Conservation (phyloP, 2,113 vertebrate genomes). For the Nymphicus hollandicus region DNA sequence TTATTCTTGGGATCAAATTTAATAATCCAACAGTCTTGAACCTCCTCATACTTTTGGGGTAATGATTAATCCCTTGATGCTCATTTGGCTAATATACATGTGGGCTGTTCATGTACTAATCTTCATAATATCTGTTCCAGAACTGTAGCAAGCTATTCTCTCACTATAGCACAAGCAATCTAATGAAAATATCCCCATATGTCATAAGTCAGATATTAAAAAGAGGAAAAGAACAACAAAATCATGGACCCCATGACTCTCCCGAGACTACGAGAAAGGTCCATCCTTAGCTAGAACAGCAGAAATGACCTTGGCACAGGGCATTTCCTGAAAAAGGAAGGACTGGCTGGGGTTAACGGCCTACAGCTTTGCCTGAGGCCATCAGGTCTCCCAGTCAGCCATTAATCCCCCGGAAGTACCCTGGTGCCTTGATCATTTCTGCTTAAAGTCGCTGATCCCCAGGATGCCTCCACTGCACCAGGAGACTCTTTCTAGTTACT, state of each 20-base stretch:
- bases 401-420: conserved; percentile 58
- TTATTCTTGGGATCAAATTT: conserved; percentile 21
- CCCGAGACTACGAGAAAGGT: conserved; percentile 3
- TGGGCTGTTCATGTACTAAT: background rate
- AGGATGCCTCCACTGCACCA: conserved; percentile 55
- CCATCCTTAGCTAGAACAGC: conserved; percentile 45
- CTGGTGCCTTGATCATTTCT: conserved; percentile 57
- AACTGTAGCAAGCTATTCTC: background rate
- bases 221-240: background rate
- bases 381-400: conserved; percentile 47
- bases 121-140: background rate
- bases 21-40: background rate
- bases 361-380: conserved; percentile 65
- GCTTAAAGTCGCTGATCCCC: conserved; percentile 60
- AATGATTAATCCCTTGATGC: conserved; percentile 27
- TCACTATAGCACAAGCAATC: background rate
- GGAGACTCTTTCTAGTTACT: conserved; percentile 59
- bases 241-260: conserved; percentile 11
- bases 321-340: conserved; percentile 51
- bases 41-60: background rate
- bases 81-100: conserved; percentile 31
- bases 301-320: conserved; percentile 46
- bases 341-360: conserved; percentile 53
- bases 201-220: conserved; percentile 36
- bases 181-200: conserved; percentile 26